Evolutionary conservation across 2,888 invertebrate genomes (phyloP).

Genomic region (Spilarctia lutea): DNA sequence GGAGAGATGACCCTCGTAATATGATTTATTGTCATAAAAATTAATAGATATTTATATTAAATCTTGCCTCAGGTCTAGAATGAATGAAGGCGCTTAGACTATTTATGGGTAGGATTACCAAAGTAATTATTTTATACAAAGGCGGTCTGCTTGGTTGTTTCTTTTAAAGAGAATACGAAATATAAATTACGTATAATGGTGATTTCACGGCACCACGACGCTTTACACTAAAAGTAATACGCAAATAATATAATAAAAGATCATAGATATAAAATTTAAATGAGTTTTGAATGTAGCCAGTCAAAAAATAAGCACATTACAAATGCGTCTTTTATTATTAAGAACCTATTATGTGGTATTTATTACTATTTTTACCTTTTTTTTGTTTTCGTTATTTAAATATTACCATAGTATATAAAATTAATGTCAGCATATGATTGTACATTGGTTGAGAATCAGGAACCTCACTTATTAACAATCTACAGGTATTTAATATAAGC

Average conservation of each 20-base stretch:
- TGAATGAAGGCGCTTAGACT: slow-evolving; percentile 5
- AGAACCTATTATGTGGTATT: background rate
- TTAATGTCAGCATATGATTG: background rate
- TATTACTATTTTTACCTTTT: background rate
- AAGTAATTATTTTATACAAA: slow-evolving; percentile 1
- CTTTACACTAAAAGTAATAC: background rate
- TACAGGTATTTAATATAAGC: slow-evolving; percentile 5
- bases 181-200: background rate
- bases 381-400: background rate
- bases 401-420: background rate
- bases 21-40: slow-evolving; percentile 16
- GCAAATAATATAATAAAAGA: too few species aligned
- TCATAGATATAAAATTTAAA: background rate
- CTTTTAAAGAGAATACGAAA: background rate
- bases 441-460: background rate
- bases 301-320: background rate
- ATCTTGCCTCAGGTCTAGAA: background rate
- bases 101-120: background rate
- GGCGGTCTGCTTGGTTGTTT: background rate
- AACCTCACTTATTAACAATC: background rate
- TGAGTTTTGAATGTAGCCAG: background rate
- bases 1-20: slow-evolving; percentile 11
- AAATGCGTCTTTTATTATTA: background rate
- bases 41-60: slow-evolving; percentile 2
- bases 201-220: background rate